phyloP scores from a whole-genome alignment of 2,888 invertebrate species.

The Frankliniella fusca region DNA sequence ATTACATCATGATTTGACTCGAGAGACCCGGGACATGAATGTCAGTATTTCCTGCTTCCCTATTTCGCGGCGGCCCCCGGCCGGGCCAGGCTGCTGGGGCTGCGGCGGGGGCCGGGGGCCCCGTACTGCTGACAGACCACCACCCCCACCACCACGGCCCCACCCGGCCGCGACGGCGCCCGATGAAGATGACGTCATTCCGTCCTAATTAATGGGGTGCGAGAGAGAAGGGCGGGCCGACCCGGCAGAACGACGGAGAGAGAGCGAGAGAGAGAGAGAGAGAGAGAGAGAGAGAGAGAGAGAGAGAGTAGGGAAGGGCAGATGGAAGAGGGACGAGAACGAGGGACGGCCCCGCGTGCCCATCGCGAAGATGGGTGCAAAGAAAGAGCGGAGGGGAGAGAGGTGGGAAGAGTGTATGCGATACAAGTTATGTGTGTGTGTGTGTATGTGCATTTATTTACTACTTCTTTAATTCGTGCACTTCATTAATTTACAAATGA shows the following conservation, averaged over 20 bases:
- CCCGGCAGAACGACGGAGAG: background rate
- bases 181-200: conserved; percentile 26
- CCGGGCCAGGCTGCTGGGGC: too few relatives aligned
- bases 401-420: too few relatives aligned
- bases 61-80: too few relatives aligned
- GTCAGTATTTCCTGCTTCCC: too few relatives aligned
- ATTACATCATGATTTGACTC: too few relatives aligned
- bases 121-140: background rate
- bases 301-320: too few relatives aligned
- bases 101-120: background rate
- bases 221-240: background rate
- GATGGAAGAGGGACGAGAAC: too few relatives aligned
- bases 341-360: background rate
- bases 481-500: too few relatives aligned
- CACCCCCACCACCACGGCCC: background rate
- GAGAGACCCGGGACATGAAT: too few relatives aligned
- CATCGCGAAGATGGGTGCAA: background rate
- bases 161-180: background rate
- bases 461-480: too few relatives aligned
- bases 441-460: too few relatives aligned
- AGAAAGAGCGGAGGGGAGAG: background rate
- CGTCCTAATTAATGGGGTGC: conserved; percentile 18
- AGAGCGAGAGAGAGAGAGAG: background rate
- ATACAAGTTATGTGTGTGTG: too few relatives aligned
- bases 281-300: background rate